Base-by-base conservation (phyloP, 1,140 invertebrate species). In the Cecropterus lyciades region DNA sequence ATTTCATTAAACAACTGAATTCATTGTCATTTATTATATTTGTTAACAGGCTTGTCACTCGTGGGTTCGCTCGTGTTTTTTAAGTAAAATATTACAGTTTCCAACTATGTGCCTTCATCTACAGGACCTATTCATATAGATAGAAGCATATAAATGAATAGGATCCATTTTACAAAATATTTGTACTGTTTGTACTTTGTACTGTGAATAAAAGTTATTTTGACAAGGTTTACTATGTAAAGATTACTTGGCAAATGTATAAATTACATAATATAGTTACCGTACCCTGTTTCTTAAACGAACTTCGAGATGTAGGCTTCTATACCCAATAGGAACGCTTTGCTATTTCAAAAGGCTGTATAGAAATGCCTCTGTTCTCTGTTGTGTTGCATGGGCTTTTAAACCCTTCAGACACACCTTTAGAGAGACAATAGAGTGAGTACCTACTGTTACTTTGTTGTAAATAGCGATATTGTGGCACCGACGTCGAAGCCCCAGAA, bases 1-100 rank as follows among this genome's bases (percentile, higher is more conserved):
- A 74, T 75, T 73, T 70, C 71, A 70, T 68, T 71, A 65, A 75
- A 76, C 71, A 70, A 67, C 59, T 67, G 52, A 67, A 77, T 72
- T 77, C 64, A 76, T 65, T 72, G 63, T 73, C 14, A 65, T 52
- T 55, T 55, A 55, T 55, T 17, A 75, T 69, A 70, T 70, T 73
- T 63, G 53, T 65, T 62, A 65, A n/a, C 10, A 2, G n/a, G 37
- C 4, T 20, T 20, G 11, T 45, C 42, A 40, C 53, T 63, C 67
- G 70, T 15, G 45, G 15, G 45, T 17, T 48, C 4, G 45, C 11
- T n/a, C 0, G 45, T 20, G 37, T 11, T 3, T 33, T 6, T 33
- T 33, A 4, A 6, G 20, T 5, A 24, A 24, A 3, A 24, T 24
- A 24, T n/a, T n/a, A n/a, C n/a, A n/a, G n/a, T n/a, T n/a, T n/a